Percentiles rank a stretch among this genome's conserved stretches.
These are phyloP conservation scores for Rhinichthys osculus DNA, from an alignment of 2,797 vertebrate species.

Conservation along the genomic window DNA sequence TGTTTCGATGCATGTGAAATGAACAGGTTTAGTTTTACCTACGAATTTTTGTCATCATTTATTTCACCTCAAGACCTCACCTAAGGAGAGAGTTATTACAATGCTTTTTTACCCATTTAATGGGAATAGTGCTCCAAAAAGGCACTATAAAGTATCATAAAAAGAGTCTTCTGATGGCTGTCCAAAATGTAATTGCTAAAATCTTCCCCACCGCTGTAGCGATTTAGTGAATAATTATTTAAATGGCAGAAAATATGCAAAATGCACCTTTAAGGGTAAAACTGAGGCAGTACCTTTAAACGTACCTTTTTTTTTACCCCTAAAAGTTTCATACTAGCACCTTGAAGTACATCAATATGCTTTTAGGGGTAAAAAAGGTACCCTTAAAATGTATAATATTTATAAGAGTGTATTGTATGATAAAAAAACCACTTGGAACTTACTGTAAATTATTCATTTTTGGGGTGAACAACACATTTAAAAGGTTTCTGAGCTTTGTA, in stretches of 20 bases:
- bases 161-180: background rate
- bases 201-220: background rate
- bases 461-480: background rate
- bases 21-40: too few species aligned
- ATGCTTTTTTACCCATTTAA: background rate
- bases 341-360: too few species aligned
- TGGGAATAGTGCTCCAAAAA: background rate
- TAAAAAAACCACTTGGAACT: background rate
- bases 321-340: background rate
- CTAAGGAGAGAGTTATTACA: background rate
- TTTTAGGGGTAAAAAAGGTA: too few species aligned
- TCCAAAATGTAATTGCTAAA: background rate
- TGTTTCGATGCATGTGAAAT: background rate
- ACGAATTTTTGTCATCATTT: background rate
- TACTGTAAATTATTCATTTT: background rate
- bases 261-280: too few species aligned
- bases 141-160: background rate
- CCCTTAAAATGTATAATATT: background rate
- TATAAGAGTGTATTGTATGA: background rate
- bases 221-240: background rate
- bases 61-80: background rate
- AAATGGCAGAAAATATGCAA: too few species aligned
- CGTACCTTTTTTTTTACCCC: too few species aligned
- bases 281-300: background rate
- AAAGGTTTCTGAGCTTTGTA: background rate